A percentile compares a stretch with the other conserved stretches of the same genome.
These are phyloP conservation scores for Pluvianellus socialis DNA, from an alignment of 2,113 vertebrate genomes.

Conservation along the genomic window DNA sequence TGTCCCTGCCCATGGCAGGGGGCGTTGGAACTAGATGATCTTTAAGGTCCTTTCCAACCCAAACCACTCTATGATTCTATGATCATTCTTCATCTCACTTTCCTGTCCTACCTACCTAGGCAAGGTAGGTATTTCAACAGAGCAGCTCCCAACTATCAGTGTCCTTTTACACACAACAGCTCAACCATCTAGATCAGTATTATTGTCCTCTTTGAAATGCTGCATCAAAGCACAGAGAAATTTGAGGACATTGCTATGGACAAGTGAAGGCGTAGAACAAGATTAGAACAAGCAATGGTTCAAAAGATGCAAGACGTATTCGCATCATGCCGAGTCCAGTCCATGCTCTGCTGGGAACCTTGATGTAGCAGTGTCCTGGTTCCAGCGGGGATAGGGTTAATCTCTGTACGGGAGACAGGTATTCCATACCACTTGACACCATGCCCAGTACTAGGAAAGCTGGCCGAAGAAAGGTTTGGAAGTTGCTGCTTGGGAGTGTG, in stretches of 20 bases:
- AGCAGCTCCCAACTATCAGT: neutral
- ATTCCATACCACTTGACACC: too few species aligned
- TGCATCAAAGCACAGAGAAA: neutral
- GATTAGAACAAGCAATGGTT: neutral
- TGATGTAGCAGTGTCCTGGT: neutral
- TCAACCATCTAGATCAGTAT: neutral
- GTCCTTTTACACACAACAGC: neutral
- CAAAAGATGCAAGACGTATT: neutral
- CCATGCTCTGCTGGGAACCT: neutral
- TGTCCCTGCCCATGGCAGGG: neutral
- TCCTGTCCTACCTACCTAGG: neutral
- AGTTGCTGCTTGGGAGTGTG: too few species aligned
- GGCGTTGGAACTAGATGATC: neutral
- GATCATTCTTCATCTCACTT: neutral
- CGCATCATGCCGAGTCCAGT: neutral
- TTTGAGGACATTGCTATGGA: neutral
- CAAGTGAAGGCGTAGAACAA: neutral
- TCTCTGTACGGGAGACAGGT: too few species aligned
- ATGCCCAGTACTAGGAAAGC: too few species aligned
- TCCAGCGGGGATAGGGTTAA: too few species aligned
- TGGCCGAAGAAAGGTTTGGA: too few species aligned
- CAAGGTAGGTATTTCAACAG: neutral
- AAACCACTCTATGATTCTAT: neutral
- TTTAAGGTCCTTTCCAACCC: neutral
- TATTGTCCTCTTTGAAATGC: neutral